phyloP scores from a whole-genome alignment of 2,888 invertebrate species.

The Anoncus sp. region DNA sequence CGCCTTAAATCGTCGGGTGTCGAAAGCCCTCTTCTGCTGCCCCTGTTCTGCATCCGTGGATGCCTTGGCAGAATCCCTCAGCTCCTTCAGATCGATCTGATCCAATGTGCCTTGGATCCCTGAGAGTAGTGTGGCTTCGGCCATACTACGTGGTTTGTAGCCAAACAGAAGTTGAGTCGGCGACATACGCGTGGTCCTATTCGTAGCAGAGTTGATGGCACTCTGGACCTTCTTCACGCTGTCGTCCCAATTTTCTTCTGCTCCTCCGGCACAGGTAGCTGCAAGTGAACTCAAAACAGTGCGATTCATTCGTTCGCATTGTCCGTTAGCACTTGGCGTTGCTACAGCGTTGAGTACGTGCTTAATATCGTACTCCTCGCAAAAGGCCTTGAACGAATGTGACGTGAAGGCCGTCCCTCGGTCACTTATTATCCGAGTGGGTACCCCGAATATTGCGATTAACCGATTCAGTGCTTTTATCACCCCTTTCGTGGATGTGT shows the following conservation, averaged over 20 bases:
- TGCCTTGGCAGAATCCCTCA: slow-evolving; percentile 42
- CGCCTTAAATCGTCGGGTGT: slow-evolving; percentile 40
- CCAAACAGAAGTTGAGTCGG: too few relatives aligned
- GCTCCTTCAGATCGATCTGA: slow-evolving; percentile 47
- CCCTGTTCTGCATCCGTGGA: slow-evolving; percentile 45
- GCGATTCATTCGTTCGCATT: slow-evolving; percentile 75
- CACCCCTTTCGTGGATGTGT: slow-evolving; percentile 71
- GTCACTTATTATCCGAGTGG: slow-evolving; percentile 75
- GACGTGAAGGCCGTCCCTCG: slow-evolving; percentile 78
- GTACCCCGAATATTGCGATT: slow-evolving; percentile 71
- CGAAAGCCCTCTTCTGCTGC: slow-evolving; percentile 47
- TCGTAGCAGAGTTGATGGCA: too few relatives aligned
- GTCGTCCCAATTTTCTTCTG: too few relatives aligned
- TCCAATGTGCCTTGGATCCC: slow-evolving; percentile 51
- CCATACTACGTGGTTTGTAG: slow-evolving; percentile 53
- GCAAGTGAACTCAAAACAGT: slow-evolving; percentile 73
- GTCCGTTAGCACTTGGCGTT: slow-evolving; percentile 78
- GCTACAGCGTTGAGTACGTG: slow-evolving; percentile 74
- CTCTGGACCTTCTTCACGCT: too few relatives aligned
- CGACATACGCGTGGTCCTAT: too few relatives aligned
- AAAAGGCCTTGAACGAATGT: slow-evolving; percentile 74
- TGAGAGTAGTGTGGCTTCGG: slow-evolving; percentile 44
- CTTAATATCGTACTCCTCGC: slow-evolving; percentile 70
- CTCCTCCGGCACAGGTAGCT: too few relatives aligned
- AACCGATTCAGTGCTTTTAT: slow-evolving; percentile 71